phyloP scores from a whole-genome alignment of 2,113 vertebrate species.

The Bos javanicus region DNA sequence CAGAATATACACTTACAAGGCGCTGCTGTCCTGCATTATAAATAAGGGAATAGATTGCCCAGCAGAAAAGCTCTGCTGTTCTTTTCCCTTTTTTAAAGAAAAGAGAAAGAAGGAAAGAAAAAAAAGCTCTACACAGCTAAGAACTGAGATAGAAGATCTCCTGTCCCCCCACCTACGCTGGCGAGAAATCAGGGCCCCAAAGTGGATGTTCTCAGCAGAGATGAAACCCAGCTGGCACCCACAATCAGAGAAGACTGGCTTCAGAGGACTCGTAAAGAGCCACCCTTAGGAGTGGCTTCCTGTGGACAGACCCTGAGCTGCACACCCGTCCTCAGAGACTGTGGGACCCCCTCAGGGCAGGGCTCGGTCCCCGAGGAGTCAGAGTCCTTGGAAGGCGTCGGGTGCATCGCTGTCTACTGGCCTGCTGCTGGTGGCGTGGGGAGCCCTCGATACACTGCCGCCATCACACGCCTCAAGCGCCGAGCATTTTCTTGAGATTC shows the following conservation, averaged over 20 bases:
- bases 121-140: neutral
- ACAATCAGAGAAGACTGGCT: neutral
- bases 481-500: neutral
- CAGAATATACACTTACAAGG: slow-evolving; percentile 74
- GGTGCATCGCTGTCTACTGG: neutral
- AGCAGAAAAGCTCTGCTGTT: slow-evolving; percentile 46
- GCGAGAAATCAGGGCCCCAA: slow-evolving; percentile 35
- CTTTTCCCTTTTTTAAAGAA: slow-evolving; percentile 2
- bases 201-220: neutral
- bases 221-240: neutral
- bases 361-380: neutral
- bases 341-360: neutral
- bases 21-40: slow-evolving; percentile 74
- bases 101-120: neutral
- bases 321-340: neutral
- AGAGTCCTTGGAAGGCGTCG: neutral
- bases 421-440: neutral
- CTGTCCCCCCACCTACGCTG: neutral
- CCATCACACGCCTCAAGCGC: neutral
- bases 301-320: neutral
- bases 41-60: slow-evolving; percentile 68
- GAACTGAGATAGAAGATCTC: slow-evolving; percentile 47
- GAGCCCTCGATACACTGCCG: neutral
- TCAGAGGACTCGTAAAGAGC: neutral
- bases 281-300: neutral